Conservation (phyloP, 2,888 invertebrate genomes). For the Hoplodrina ambigua region DNA sequence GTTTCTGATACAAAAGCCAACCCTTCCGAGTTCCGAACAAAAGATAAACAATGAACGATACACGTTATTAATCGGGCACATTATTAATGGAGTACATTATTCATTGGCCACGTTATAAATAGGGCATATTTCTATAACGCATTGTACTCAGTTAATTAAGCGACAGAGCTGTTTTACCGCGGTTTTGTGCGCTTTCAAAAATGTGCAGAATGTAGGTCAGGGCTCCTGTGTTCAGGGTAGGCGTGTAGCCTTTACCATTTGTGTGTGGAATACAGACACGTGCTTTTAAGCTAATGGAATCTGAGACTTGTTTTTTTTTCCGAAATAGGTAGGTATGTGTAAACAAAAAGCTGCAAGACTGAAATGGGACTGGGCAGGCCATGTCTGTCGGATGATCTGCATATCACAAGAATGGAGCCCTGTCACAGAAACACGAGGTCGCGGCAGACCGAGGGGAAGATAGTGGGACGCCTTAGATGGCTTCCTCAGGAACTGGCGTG, state of each 20-base stretch:
- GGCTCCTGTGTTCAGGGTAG: slow-evolving; percentile 12
- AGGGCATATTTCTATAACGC: slow-evolving; percentile 48
- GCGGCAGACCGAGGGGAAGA: too few relatives aligned
- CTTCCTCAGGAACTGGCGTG: too few relatives aligned
- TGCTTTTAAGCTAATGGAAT: background rate
- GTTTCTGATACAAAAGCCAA: slow-evolving; percentile 41
- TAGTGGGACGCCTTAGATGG: too few relatives aligned
- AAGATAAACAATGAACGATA: slow-evolving; percentile 57
- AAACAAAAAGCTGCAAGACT: too few relatives aligned
- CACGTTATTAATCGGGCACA: slow-evolving; percentile 40
- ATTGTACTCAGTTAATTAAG: slow-evolving; percentile 58
- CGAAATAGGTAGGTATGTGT: too few relatives aligned
- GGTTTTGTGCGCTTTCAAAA: slow-evolving; percentile 48
- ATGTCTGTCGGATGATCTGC: too few relatives aligned
- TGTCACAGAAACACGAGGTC: too few relatives aligned
- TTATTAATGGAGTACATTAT: slow-evolving; percentile 39
- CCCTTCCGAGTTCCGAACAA: slow-evolving; percentile 39
- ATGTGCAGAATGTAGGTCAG: slow-evolving; percentile 57
- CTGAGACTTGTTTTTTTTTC: background rate
- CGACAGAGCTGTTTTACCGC: slow-evolving; percentile 28
- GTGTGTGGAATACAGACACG: background rate
- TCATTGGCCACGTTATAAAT: slow-evolving; percentile 33
- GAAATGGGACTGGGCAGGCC: too few relatives aligned
- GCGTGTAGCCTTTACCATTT: slow-evolving; percentile 1
- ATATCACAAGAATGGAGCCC: too few relatives aligned